Evolutionary conservation across 2,113 vertebrate species (phyloP).

Genomic region (Pelvicachromis taeniatus): DNA sequence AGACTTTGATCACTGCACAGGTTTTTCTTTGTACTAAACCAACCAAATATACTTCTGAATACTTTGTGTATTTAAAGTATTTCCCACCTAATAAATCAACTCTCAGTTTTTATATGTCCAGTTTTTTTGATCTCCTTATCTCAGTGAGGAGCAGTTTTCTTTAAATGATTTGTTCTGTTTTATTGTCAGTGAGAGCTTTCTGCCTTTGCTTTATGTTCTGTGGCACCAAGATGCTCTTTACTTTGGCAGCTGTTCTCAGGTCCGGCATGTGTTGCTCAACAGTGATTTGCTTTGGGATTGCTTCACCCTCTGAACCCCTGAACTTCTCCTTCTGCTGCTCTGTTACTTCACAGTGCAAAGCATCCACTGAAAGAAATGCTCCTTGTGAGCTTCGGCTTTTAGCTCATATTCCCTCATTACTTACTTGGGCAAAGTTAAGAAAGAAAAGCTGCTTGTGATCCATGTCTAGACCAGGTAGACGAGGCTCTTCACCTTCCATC

Average conservation of each 20-base stretch:
- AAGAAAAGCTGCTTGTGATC: conserved; percentile 94
- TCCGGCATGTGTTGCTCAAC: neutral
- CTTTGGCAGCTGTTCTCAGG: conserved; percentile 1
- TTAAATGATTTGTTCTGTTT: neutral
- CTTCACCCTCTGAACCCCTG: neutral
- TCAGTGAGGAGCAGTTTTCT: neutral
- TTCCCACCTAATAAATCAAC: neutral
- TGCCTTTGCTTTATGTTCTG: neutral
- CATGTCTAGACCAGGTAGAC: conserved; percentile 85
- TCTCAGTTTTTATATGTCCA: neutral
- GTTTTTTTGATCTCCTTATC: neutral
- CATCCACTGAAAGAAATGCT: neutral
- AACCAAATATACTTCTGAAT: neutral
- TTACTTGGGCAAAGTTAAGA: conserved; percentile 94
- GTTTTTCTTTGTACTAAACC: neutral
- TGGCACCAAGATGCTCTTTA: neutral
- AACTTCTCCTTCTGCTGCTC: neutral
- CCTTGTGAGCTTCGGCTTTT: neutral
- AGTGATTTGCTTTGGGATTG: neutral
- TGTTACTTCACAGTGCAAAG: neutral
- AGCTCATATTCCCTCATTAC: neutral
- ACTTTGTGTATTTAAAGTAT: neutral
- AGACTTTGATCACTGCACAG: neutral
- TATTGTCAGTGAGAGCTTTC: neutral
- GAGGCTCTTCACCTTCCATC: conserved; percentile 81